phyloP scores from a whole-genome alignment of 2,797 vertebrate genomes.

The Pipistrellus kuhlii region DNA sequence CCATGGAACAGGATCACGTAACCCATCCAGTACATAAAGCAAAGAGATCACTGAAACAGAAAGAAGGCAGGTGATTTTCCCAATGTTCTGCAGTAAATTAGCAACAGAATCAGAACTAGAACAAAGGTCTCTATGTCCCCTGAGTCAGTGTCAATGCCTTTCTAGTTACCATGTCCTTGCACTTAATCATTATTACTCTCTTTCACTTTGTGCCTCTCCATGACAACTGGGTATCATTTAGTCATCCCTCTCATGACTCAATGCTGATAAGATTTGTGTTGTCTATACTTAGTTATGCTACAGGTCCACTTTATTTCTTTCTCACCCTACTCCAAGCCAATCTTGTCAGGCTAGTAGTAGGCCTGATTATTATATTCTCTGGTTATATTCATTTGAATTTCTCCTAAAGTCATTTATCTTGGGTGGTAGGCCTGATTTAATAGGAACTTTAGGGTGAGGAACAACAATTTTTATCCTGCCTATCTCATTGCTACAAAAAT shows the following conservation, averaged over 20 bases:
- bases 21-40: not conserved
- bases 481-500: not conserved
- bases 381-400: constrained; percentile 9
- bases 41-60: not conserved
- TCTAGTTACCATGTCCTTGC: not conserved
- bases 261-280: not conserved
- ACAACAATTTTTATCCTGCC: not conserved
- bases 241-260: not conserved
- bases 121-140: not conserved
- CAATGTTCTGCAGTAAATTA: not conserved
- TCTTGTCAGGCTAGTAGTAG: not conserved
- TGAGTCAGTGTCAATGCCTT: constrained; percentile 15
- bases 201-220: not conserved
- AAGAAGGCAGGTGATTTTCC: not conserved
- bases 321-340: not conserved
- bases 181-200: not conserved
- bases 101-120: not conserved
- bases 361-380: not conserved
- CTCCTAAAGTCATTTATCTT: not conserved
- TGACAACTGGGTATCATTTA: constrained; percentile 2
- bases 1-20: not conserved
- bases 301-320: not conserved
- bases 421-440: not conserved
- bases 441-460: not conserved
- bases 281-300: not conserved